Base-by-base conservation (phyloP, 2,888 invertebrate genomes). In the Hoplodrina blanda region DNA sequence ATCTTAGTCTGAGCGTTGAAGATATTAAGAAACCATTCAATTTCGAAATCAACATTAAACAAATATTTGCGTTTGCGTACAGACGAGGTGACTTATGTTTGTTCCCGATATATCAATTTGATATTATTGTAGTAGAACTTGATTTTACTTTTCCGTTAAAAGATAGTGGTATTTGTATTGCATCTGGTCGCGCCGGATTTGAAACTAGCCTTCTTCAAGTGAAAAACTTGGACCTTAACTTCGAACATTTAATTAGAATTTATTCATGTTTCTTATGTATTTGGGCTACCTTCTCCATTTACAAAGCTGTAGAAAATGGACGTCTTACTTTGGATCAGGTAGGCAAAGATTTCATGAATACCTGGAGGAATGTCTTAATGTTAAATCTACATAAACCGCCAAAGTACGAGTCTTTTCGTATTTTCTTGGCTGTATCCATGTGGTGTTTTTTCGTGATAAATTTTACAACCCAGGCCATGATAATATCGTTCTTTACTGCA, bases 391-490 rank as follows among this genome's bases (percentile, higher is more conserved):
- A 88, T 65, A 92, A 90, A 33, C 92, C 93, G 2, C 93, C 95
- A 1, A 91, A 84, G 61, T 86, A 85, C 19, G 62, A 77, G 20
- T 89, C 89, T 0, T 93, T 96, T 75, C 91, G 94, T 11, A 87
- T 95, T 68, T 94, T 93, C 76, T 80, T 95, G n/a, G 73, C 85
- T 0, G 81, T 93, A 20, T 88, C 91, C 4, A 87, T 95, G 41
- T 96, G 95, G 95, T 87, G 94, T 50, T 94, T 92, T 73, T 96
- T 95, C 73, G 66, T 94, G 7, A 79, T 96, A 8, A 96, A 93
- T 79, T 96, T 95, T 81, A 87, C 89, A 5, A 91, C 89, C 2
- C 96, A 96, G 76, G 96, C 95, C 0, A 92, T 90, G 13, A 94
- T 96, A 19, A 91, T 92, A 76, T 96, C 96, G 1, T 91, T 95